These are phyloP conservation scores for Istiophorus platypterus DNA, from an alignment of 2,113 vertebrate species.

Conservation along the genomic window DNA sequence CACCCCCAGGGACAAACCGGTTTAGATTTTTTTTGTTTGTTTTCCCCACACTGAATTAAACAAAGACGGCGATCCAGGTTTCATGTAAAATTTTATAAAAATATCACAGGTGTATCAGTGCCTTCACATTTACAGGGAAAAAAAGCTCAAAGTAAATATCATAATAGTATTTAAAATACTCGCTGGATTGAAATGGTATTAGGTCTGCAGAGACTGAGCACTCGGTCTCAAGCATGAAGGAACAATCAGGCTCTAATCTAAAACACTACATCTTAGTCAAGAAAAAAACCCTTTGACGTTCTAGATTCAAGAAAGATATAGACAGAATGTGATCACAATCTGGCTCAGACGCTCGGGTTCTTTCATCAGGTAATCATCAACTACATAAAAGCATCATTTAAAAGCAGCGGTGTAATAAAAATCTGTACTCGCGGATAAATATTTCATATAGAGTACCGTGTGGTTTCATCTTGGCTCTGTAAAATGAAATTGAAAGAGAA, in stretches of 20 bases:
- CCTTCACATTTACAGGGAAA: slow-evolving; percentile 74
- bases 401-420: slow-evolving; percentile 62
- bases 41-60: slow-evolving; percentile 28
- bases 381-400: slow-evolving; percentile 40
- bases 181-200: slow-evolving; percentile 1
- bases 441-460: slow-evolving; percentile 19
- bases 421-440: slow-evolving; percentile 46
- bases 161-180: slow-evolving; percentile 50
- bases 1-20: background rate
- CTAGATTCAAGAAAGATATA: slow-evolving; percentile 33
- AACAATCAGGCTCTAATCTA: slow-evolving; percentile 61
- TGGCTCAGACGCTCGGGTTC: slow-evolving; percentile 6
- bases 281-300: slow-evolving; percentile 42
- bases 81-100: slow-evolving; percentile 80
- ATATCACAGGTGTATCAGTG: slow-evolving; percentile 75
- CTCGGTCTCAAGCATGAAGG: slow-evolving; percentile 38
- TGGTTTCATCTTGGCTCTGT: slow-evolving; percentile 12
- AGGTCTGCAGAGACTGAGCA: slow-evolving; percentile 32
- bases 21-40: background rate
- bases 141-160: slow-evolving; percentile 46
- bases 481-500: slow-evolving; percentile 35
- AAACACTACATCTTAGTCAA: slow-evolving; percentile 44
- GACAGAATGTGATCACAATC: slow-evolving; percentile 32
- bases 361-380: slow-evolving; percentile 18
- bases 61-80: slow-evolving; percentile 34